Evolutionary conservation across 2,113 vertebrate genomes (phyloP).

Genomic region (Rhadina sibilatrix): DNA sequence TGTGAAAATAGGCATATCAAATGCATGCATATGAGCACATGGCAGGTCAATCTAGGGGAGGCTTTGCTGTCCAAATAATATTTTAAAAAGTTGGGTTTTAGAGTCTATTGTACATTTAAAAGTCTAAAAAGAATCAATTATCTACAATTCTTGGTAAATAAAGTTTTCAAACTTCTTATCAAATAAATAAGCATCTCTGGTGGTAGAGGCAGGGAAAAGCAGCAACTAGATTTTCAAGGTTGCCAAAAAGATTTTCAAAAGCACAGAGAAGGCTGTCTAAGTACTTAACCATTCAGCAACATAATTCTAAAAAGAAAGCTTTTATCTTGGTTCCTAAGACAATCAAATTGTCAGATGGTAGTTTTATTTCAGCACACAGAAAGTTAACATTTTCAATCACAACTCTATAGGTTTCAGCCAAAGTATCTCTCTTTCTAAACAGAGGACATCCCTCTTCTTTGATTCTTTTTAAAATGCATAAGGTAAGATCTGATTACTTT

Average conservation of each 20-base stretch:
- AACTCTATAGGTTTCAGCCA: background rate
- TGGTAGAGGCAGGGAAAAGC: background rate
- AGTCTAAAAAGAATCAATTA: background rate
- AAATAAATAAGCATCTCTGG: background rate
- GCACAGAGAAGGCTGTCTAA: background rate
- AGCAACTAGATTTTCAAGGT: background rate
- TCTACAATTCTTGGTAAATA: background rate
- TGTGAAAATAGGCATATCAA: rapidly evolving
- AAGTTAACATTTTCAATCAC: background rate
- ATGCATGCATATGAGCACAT: background rate
- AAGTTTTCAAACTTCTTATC: background rate
- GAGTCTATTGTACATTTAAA: background rate
- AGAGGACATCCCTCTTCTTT: background rate
- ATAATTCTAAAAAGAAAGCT: background rate
- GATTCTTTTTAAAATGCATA: background rate
- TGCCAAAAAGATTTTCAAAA: background rate
- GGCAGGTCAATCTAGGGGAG: background rate
- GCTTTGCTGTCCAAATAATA: background rate
- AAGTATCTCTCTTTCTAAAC: background rate
- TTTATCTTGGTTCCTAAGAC: background rate
- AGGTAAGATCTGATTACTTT: background rate
- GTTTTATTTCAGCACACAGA: background rate
- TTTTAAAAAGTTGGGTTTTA: background rate
- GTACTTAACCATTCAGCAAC: background rate
- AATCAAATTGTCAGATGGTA: background rate